phyloP scores from a whole-genome alignment of 1,140 invertebrate genomes.

The Pogonognathellus flavescens region DNA sequence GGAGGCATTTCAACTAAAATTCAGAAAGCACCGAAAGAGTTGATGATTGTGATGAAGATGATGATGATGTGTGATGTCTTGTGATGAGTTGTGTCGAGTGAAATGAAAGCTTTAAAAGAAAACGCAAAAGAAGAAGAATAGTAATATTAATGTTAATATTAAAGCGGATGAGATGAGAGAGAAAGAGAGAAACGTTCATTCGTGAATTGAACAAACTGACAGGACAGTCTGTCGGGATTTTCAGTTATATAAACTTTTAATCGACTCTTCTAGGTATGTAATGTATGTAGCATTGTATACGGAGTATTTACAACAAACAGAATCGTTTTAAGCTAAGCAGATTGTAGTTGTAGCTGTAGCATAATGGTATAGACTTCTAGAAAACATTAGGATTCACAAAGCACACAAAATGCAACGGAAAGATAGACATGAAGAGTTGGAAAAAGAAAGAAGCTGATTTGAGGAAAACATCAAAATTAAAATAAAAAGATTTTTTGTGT shows the following conservation, averaged over 20 bases:
- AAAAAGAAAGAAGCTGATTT: constrained; percentile 54
- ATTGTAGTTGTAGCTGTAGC: background rate
- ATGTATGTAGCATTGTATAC: no score
- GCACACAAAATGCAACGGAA: constrained; percentile 5
- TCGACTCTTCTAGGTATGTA: no score
- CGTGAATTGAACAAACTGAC: constrained; percentile 15
- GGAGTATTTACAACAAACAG: no score
- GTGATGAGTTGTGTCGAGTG: background rate
- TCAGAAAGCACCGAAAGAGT: no score
- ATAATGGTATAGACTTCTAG: background rate
- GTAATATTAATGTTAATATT: no score
- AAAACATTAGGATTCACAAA: constrained; percentile 16
- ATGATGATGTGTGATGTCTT: background rate
- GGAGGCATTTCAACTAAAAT: no score
- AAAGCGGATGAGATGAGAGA: constrained; percentile 20
- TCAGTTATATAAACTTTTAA: background rate
- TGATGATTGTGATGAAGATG: no score
- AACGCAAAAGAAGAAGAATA: background rate
- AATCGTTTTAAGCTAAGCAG: background rate
- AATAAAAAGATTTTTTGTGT: constrained; percentile 54
- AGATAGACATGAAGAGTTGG: constrained; percentile 5
- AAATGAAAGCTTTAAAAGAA: background rate
- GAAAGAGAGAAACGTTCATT: background rate
- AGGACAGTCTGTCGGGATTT: constrained; percentile 13
- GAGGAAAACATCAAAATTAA: constrained; percentile 60